Evolutionary conservation across 2,888 invertebrate genomes (phyloP).

Genomic region (Hermaeophaga mercurialis): DNA sequence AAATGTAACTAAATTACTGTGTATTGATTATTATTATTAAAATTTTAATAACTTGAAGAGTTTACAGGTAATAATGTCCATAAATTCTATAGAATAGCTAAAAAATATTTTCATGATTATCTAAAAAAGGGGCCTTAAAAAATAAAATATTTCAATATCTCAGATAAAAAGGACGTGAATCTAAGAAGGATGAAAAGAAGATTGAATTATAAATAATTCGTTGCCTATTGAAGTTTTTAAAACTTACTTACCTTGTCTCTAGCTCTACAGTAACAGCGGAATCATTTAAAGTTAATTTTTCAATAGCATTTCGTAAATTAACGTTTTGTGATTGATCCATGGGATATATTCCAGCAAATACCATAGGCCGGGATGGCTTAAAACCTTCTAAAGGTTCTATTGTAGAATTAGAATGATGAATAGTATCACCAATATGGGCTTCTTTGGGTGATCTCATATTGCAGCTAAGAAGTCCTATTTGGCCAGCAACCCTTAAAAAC

Average conservation of each 20-base stretch:
- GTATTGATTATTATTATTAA: too few species aligned
- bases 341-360: slow-evolving; percentile 90
- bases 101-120: too few species aligned
- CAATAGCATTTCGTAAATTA: slow-evolving; percentile 78
- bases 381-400: slow-evolving; percentile 70
- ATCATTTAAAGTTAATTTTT: slow-evolving; percentile 92
- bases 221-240: too few species aligned
- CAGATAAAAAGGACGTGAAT: too few species aligned
- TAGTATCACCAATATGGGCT: slow-evolving; percentile 78
- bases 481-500: slow-evolving; percentile 73
- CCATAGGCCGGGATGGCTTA: slow-evolving; percentile 75
- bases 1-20: too few species aligned
- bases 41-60: too few species aligned
- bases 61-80: too few species aligned
- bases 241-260: slow-evolving; percentile 74
- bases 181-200: too few species aligned
- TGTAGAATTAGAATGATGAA: slow-evolving; percentile 61
- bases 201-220: too few species aligned
- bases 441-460: slow-evolving; percentile 78
- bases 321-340: slow-evolving; percentile 85
- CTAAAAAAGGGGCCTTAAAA: too few species aligned
- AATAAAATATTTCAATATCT: too few species aligned
- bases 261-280: slow-evolving; percentile 82
- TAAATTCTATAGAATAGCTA: too few species aligned
- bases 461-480: slow-evolving; percentile 88